Percentiles rank a stretch among this genome's conserved stretches.
Evolutionary conservation across 2,888 invertebrate species (phyloP).

Genomic region (Drosophila sordidula): DNA sequence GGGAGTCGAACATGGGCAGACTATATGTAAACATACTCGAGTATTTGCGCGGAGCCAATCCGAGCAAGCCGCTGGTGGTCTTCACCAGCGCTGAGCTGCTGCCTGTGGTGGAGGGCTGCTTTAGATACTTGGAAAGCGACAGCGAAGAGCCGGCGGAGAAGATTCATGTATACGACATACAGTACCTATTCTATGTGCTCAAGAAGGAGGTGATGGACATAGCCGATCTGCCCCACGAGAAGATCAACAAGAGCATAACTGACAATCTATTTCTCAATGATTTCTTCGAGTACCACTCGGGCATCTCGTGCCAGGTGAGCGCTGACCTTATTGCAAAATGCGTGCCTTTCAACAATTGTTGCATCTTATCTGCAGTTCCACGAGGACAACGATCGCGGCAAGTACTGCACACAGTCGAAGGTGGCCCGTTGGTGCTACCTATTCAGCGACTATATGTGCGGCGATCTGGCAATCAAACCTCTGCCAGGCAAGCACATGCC

Average conservation of each 20-base stretch:
- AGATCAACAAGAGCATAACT: slow-evolving; percentile 66
- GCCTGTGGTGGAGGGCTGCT: slow-evolving; percentile 79
- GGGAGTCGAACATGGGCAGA: slow-evolving; percentile 72
- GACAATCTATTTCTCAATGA: slow-evolving; percentile 78
- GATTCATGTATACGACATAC: slow-evolving; percentile 75
- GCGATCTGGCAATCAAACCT: slow-evolving; percentile 83
- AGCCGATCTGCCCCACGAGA: slow-evolving; percentile 61
- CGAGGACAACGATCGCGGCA: slow-evolving; percentile 80
- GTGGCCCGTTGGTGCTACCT: slow-evolving; percentile 85
- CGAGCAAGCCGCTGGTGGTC: slow-evolving; percentile 83
- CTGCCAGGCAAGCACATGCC: slow-evolving; percentile 85
- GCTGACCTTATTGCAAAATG: not conserved
- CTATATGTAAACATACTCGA: slow-evolving; percentile 84
- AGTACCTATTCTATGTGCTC: slow-evolving; percentile 79
- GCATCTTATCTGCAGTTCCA: slow-evolving; percentile 82
- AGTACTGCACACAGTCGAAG: slow-evolving; percentile 85
- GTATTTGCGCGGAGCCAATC: slow-evolving; percentile 79
- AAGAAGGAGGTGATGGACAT: slow-evolving; percentile 77
- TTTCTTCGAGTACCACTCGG: slow-evolving; percentile 78
- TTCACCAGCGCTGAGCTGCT: slow-evolving; percentile 83
- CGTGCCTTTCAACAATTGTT: not conserved
- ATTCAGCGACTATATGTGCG: slow-evolving; percentile 85
- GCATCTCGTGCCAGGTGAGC: slow-evolving; percentile 82
- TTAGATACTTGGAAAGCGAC: slow-evolving; percentile 72
- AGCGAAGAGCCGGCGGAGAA: slow-evolving; percentile 37